Evolutionary conservation across 23 tunicate species (phyloP).

Genomic region (Ciona savignyi): DNA sequence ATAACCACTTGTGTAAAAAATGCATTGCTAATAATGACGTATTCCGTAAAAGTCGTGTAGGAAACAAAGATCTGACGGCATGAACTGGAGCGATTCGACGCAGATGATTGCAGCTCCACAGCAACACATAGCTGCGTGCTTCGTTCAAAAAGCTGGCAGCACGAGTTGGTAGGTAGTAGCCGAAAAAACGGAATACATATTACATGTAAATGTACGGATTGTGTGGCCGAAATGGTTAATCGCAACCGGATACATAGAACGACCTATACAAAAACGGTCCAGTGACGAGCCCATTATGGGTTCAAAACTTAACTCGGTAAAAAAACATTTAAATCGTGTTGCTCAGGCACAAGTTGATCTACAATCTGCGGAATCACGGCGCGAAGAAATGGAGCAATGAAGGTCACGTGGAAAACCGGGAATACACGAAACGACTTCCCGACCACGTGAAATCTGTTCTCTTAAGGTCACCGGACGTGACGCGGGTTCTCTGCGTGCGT

Average conservation of each 20-base stretch:
- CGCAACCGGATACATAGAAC: too few species aligned
- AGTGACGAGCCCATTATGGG: too few species aligned
- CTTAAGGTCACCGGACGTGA: constrained; percentile 6
- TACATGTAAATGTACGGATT: too few species aligned
- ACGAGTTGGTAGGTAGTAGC: constrained; percentile 43
- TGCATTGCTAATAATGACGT: too few species aligned
- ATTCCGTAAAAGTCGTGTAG: background rate
- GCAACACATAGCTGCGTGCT: constrained; percentile 36
- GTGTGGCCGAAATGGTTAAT: too few species aligned
- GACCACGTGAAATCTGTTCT: constrained; percentile 8
- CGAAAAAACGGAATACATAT: too few species aligned
- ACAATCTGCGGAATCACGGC: constrained; percentile 11
- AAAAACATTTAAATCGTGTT: background rate
- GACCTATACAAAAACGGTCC: too few species aligned
- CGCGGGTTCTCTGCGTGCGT: constrained; percentile 36
- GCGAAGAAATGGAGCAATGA: constrained; percentile 9
- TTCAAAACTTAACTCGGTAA: too few species aligned
- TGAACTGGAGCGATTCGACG: constrained; percentile 1
- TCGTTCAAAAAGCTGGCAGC: constrained; percentile 63
- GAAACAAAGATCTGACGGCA: background rate
- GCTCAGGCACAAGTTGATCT: constrained; percentile 38
- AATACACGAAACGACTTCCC: constrained; percentile 10
- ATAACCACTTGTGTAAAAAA: too few species aligned
- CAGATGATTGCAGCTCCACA: constrained; percentile 60
- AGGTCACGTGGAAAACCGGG: constrained; percentile 25